phyloP scores from a whole-genome alignment of 2,888 invertebrate species.

The Augiades crinisus region DNA sequence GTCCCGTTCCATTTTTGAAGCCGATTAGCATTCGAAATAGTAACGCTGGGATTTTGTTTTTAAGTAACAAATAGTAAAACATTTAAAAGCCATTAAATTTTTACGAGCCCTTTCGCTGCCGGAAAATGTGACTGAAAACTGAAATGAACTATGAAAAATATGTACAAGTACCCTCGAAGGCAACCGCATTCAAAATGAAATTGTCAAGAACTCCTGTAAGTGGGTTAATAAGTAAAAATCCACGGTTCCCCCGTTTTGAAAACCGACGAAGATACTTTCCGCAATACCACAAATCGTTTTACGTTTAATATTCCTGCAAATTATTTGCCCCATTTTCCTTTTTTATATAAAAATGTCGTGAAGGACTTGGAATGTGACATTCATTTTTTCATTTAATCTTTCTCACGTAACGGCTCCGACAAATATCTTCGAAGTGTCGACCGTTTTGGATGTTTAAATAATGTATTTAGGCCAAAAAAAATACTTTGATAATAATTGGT shows the following conservation, averaged over 20 bases:
- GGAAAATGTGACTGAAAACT: slow-evolving; percentile 2
- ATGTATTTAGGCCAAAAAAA: no score
- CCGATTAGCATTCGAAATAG: no score
- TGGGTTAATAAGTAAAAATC: slow-evolving; percentile 19
- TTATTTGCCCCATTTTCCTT: neutral
- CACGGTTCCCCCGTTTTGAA: slow-evolving; percentile 6
- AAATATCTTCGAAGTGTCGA: no score
- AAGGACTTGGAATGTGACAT: no score
- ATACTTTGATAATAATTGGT: no score
- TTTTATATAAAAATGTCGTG: neutral
- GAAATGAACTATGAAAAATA: slow-evolving; percentile 17
- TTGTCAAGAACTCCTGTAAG: slow-evolving; percentile 11
- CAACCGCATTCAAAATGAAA: slow-evolving; percentile 18
- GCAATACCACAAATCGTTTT: neutral
- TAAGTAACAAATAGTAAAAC: neutral
- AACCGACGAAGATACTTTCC: slow-evolving; percentile 12
- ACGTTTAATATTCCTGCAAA: neutral
- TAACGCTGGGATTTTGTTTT: no score
- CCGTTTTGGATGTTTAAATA: neutral
- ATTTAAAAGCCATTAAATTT: slow-evolving; percentile 3
- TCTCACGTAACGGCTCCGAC: no score
- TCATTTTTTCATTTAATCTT: no score
- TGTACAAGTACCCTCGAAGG: slow-evolving; percentile 19
- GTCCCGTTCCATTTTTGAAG: no score
- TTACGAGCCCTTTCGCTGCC: neutral